phyloP scores from a whole-genome alignment of 1,140 invertebrate species.

The Microvelia longipes region DNA sequence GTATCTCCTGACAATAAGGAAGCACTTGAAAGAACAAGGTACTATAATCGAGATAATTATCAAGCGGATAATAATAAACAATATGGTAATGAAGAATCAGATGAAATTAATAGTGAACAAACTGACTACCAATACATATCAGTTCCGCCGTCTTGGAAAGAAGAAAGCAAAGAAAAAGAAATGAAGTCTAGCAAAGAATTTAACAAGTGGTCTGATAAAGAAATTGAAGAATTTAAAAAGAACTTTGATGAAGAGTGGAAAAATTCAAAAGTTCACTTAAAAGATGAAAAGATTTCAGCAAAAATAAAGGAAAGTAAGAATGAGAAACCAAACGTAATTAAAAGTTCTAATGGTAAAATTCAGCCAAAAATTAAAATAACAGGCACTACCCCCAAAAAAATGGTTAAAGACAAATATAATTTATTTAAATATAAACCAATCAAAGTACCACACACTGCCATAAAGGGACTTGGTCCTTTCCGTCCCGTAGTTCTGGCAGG shows the following conservation, averaged over 20 bases:
- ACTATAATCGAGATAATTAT: constrained; percentile 1
- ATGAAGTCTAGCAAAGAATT: too few species aligned
- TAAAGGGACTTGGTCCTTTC: background rate
- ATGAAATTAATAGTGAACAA: background rate
- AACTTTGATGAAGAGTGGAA: constrained; percentile 1
- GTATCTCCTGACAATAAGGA: too few species aligned
- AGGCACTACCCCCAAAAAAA: background rate
- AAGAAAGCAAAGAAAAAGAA: background rate
- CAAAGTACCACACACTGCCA: background rate
- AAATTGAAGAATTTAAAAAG: background rate
- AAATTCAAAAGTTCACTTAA: constrained; percentile 5
- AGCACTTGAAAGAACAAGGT: background rate
- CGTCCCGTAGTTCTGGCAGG: background rate
- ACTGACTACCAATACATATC: background rate
- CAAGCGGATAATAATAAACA: background rate
- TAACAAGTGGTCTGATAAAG: background rate
- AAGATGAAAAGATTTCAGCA: background rate
- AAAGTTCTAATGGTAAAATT: too few species aligned
- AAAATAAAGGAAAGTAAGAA: background rate
- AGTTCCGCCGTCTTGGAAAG: background rate
- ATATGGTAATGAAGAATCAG: constrained; percentile 3
- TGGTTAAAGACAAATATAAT: background rate
- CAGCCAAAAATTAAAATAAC: background rate
- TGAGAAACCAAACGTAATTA: background rate
- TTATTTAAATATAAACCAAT: background rate